phyloP scores from a whole-genome alignment of 2,113 vertebrate genomes.

The Morone saxatilis region DNA sequence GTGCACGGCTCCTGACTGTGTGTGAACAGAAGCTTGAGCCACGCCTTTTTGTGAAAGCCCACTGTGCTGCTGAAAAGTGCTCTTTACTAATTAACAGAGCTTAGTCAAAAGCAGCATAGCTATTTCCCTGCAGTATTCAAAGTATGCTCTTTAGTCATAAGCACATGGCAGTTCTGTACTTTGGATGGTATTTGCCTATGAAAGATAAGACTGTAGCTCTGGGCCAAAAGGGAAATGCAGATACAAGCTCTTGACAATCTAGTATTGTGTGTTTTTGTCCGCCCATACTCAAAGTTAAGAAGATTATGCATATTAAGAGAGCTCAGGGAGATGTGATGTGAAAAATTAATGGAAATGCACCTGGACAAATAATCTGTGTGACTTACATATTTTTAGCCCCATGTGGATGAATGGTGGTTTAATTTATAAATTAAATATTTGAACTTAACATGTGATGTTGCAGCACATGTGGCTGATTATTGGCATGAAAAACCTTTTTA shows the following conservation, averaged over 20 bases:
- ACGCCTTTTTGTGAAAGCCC: slow-evolving; percentile 19
- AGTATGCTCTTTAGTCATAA: slow-evolving; percentile 42
- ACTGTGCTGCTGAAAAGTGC: slow-evolving; percentile 28
- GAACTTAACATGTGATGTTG: not conserved
- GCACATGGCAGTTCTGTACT: slow-evolving; percentile 48
- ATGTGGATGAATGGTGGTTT: slow-evolving; percentile 6
- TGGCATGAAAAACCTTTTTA: slow-evolving; percentile 33
- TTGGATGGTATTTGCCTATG: slow-evolving; percentile 57
- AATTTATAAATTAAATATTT: not conserved
- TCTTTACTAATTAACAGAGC: slow-evolving; percentile 50
- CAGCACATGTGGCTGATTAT: slow-evolving; percentile 5
- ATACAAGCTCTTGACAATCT: slow-evolving; percentile 17
- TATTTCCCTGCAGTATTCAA: slow-evolving; percentile 59
- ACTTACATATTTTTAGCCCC: slow-evolving; percentile 12
- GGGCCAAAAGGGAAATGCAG: slow-evolving; percentile 37
- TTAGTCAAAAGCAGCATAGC: slow-evolving; percentile 41
- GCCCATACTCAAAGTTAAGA: slow-evolving; percentile 28
- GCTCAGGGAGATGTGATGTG: slow-evolving; percentile 32
- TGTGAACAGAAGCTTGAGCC: slow-evolving; percentile 32
- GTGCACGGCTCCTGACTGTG: slow-evolving; percentile 59
- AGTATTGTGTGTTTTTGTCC: slow-evolving; percentile 24
- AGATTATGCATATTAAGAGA: slow-evolving; percentile 44
- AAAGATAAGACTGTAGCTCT: slow-evolving; percentile 47
- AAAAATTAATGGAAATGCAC: slow-evolving; percentile 37
- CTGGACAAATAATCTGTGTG: slow-evolving; percentile 15